These are phyloP conservation scores for Campoletis sonorensis DNA, from an alignment of 1,140 invertebrate species.

Conservation along the genomic window DNA sequence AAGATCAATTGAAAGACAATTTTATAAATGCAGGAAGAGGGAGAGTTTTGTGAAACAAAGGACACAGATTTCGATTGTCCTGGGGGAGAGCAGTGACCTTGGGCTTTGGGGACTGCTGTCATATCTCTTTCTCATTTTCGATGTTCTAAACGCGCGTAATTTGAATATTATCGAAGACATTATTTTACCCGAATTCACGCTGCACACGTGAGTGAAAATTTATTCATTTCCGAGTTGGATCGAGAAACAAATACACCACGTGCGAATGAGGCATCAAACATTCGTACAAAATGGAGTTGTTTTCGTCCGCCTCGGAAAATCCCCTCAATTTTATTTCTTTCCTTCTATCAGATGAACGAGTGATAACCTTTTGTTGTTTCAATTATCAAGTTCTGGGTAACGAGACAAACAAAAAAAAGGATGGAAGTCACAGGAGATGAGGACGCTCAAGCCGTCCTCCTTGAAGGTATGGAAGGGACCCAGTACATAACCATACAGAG, in stretches of 20 bases:
- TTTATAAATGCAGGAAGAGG: neutral
- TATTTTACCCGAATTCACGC: neutral
- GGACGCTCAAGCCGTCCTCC: constrained; percentile 70
- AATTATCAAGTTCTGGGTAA: neutral
- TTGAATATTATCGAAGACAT: constrained; percentile 54
- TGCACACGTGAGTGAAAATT: neutral
- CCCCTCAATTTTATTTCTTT: neutral
- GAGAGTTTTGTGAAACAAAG: constrained; percentile 10
- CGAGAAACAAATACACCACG: too few relatives aligned
- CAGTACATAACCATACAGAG: constrained; percentile 76
- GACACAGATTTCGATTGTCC: constrained; percentile 59
- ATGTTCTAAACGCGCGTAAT: constrained; percentile 62
- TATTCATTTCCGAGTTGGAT: neutral
- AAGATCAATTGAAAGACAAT: constrained; percentile 15
- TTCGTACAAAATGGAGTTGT: neutral
- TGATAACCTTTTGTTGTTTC: neutral
- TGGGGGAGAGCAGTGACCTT: constrained; percentile 72
- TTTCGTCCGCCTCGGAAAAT: neutral
- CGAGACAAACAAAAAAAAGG: neutral
- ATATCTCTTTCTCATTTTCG: constrained; percentile 52
- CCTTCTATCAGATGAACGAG: neutral
- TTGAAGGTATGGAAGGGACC: constrained; percentile 73
- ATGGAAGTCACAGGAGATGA: constrained; percentile 72
- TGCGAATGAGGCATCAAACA: neutral
- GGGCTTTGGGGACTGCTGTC: constrained; percentile 68